Conservation (phyloP, 1,140 invertebrate genomes). For the Conus betulinus region DNA sequence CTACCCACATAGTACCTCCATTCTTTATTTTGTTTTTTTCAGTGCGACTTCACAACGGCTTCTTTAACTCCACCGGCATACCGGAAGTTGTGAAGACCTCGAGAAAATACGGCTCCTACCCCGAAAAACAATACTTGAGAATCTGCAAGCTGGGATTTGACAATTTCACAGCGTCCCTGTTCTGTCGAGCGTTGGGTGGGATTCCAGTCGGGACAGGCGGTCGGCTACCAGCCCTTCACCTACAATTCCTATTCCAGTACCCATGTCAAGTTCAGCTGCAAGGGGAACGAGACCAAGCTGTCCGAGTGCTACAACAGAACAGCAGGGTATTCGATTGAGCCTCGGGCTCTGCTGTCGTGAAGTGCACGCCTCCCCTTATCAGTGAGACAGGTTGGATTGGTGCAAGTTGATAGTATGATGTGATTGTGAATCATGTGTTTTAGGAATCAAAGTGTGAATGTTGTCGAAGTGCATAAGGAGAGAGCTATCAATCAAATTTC, state of each 20-base stretch:
- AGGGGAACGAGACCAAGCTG: background rate
- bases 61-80: conserved; percentile 1
- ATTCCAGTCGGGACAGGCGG: background rate
- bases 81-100: background rate
- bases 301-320: background rate
- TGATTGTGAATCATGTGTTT: no score
- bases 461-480: no score
- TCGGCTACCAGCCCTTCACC: background rate
- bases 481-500: no score
- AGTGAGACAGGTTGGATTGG: background rate
- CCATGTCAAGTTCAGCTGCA: background rate
- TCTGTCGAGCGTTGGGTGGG: background rate
- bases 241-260: background rate
- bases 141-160: background rate
- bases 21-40: background rate
- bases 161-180: background rate
- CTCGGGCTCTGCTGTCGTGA: background rate
- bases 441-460: no score
- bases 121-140: background rate
- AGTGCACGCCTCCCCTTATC: background rate
- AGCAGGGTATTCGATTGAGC: background rate
- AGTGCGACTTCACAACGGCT: conserved; percentile 12
- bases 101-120: background rate
- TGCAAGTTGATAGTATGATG: no score
- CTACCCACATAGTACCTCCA: no score